Base-by-base conservation (phyloP, 2,113 vertebrate species). In the Nycticryphes semicollaris region DNA sequence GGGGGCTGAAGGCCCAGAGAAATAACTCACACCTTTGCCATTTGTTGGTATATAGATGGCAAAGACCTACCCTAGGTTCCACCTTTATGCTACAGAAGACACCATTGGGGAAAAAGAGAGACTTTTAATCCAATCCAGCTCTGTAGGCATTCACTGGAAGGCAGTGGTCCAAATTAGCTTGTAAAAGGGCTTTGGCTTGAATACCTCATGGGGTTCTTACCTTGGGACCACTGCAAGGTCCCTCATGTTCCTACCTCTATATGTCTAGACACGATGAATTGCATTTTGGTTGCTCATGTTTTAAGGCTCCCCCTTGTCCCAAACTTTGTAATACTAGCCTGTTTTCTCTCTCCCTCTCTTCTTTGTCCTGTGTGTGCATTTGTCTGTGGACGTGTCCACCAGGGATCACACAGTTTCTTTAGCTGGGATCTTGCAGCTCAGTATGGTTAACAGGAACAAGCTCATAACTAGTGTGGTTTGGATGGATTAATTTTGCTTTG, bases 221-320 rank as follows among this genome's bases (percentile, higher is more conserved):
- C 5, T 14, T 39, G 33, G 14, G 10, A 50, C 8, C 21, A 17
- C 35, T 47, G 23, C 12, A 66, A 70, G 6, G 9, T 66, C 8
- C 30, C 33, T 69, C 5, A 1, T 41, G 16, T 33, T 66, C 14
- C 14, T 90, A 6, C 3, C 56, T 3, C 16, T 63, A 5, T 59
- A 23, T 4, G 4, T 37, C 33, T 10, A 1, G 12, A 47, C 21
- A 59, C 12, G 12, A 41, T 1, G 0, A 84, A 70, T 10, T 0
- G 1, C 31, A 17, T 66, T 67, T 70, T 57, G 3, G 4, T 62
- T 53, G 47, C 16, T 59, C 68, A 8, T 33, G 22, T 62, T 84
- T 73, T 41, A 45, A 45, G 30, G 19, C 7, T 81, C 10, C 10
- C 5, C 77, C 20, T 84, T 11, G 7, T 39, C 21, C n/a, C n/a